phyloP scores from a whole-genome alignment of 1,140 invertebrate genomes.

The Sarcophaga bullata region DNA sequence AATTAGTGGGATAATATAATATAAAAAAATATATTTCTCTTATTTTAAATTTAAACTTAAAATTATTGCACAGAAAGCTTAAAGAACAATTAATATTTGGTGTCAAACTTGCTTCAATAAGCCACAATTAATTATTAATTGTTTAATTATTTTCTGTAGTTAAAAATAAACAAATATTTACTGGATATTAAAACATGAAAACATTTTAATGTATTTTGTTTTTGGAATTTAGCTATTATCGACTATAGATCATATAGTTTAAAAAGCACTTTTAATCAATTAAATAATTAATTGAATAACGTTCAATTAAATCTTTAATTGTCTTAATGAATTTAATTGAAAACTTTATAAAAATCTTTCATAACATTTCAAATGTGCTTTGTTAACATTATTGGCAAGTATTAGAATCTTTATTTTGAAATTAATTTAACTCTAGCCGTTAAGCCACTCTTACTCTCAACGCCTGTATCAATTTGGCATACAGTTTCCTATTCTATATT shows the following conservation, averaged over 20 bases:
- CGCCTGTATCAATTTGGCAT: neutral
- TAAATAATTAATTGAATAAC: too few relatives aligned
- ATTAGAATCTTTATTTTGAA: neutral
- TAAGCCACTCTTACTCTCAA: too few relatives aligned
- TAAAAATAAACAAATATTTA: neutral
- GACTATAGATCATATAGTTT: too few relatives aligned
- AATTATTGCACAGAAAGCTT: neutral
- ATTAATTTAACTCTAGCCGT: neutral
- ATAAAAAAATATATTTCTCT: slow-evolving; percentile 32
- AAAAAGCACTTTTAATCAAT: too few relatives aligned
- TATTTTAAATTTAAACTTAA: slow-evolving; percentile 12
- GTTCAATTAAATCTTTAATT: neutral
- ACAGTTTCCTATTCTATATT: neutral
- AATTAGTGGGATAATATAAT: neutral
- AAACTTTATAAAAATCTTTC: neutral
- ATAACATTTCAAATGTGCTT: neutral
- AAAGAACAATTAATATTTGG: too few relatives aligned
- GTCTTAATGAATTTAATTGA: neutral
- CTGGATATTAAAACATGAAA: neutral
- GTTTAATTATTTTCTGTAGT: too few relatives aligned
- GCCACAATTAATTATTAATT: too few relatives aligned
- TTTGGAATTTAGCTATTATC: too few relatives aligned
- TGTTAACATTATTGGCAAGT: neutral
- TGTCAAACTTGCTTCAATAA: too few relatives aligned
- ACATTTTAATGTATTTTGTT: too few relatives aligned